Evolutionary conservation across 2,888 invertebrate genomes (phyloP), one percentile per base, ranked within the genome.

Genomic region (Drosophila nigricruria): DNA sequence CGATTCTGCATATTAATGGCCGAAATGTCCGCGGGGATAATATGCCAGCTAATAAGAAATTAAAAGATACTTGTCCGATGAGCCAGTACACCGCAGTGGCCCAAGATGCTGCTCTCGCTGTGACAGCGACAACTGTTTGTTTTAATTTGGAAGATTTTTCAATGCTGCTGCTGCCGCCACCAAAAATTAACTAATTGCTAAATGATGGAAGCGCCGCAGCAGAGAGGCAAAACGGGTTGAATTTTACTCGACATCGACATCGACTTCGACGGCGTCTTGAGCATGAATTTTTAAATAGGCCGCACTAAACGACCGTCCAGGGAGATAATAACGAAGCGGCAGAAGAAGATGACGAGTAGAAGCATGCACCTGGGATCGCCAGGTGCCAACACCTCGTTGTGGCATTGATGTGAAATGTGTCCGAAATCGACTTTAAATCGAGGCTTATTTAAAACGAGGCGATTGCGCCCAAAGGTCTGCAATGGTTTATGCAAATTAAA

Each of bases 31-130:
- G 79, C 73, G 60, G 90, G 87, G 88, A 86, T 87, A 86, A 87
- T 85, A 85, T 78, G 67, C 87, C 88, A 23, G 86, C 90, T 89
- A 87, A 87, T 89, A 87, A 89, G 87, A 82, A 79, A 88, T 87
- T 87, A 88, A 86, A 86, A 81, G 88, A 89, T 73, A 82, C 89
- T 87, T 89, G 77, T 71, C 63, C 79, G 60, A 74, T 52, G 56
- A 67, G 38, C 70, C 36, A 30, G 32, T 18, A 10, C 27, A 5
- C 38, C 53, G 18, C 43, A n/a, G 56, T 10, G 53, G 52, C 52
- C 32, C 34, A 34, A 34, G 23, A 34, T 57, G 56, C 40, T 32
- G 25, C 9, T 56, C 54, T 57, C 64, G 57, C 67, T 43, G 63
- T 75, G 80, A 80, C 85, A 76, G 68, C 82, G 63, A 77, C 78